Evolutionary conservation across 2,888 invertebrate species (phyloP).

Genomic region (Shargacucullia verbasci): DNA sequence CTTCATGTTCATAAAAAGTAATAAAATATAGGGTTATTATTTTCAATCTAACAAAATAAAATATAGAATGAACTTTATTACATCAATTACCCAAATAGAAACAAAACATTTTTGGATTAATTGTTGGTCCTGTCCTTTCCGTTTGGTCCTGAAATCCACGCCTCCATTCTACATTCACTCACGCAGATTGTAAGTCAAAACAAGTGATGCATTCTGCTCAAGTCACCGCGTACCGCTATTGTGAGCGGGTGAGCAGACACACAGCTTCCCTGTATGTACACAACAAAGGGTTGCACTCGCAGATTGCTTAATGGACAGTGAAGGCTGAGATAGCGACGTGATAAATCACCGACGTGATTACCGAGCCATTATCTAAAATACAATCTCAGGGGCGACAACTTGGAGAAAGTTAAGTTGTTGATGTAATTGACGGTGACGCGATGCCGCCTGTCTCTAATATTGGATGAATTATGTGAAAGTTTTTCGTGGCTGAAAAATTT

Average conservation of each 20-base stretch:
- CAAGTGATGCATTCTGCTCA: constrained; percentile 41
- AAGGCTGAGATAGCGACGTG: constrained; percentile 87
- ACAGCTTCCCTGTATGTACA: constrained; percentile 48
- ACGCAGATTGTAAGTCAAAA: constrained; percentile 32
- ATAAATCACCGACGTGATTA: constrained; percentile 88
- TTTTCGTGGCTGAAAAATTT: constrained; percentile 14
- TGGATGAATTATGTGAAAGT: constrained; percentile 19
- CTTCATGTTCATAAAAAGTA: too few species aligned
- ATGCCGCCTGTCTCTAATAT: constrained; percentile 45
- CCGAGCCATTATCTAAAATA: constrained; percentile 87
- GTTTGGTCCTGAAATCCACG: too few species aligned
- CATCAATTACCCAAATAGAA: too few species aligned
- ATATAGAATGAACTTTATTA: too few species aligned
- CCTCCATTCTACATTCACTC: constrained; percentile 15
- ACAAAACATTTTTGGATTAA: too few species aligned
- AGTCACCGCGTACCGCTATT: constrained; percentile 30
- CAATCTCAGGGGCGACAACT: constrained; percentile 84
- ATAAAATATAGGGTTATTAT: too few species aligned
- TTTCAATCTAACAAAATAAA: too few species aligned
- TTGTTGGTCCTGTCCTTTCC: too few species aligned
- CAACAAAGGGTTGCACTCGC: constrained; percentile 84
- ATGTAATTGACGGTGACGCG: constrained; percentile 79
- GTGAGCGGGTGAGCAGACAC: constrained; percentile 33
- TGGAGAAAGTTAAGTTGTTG: constrained; percentile 74
- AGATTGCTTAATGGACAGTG: constrained; percentile 88